Conservation (phyloP, 2,888 invertebrate species). For the Aricia artaxerxes region DNA sequence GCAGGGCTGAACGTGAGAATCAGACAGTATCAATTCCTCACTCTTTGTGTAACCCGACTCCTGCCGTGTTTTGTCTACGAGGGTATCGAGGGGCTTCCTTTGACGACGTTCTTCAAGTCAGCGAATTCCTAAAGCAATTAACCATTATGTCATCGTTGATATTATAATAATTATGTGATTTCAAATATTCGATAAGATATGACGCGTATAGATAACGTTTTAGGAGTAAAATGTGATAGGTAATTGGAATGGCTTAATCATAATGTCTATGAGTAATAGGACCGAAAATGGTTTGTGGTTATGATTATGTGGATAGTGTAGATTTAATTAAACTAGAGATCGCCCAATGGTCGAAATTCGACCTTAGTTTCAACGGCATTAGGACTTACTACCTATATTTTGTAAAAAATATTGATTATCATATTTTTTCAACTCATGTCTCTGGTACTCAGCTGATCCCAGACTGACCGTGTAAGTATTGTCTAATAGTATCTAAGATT, state of each 20-base stretch:
- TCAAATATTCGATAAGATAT: conserved; percentile 20
- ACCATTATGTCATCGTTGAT: conserved; percentile 15
- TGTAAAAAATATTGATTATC: no score
- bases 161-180: conserved; percentile 1
- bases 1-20: conserved; percentile 30
- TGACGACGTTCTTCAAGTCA: conserved; percentile 20
- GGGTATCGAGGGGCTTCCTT: conserved; percentile 19
- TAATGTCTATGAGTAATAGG: not conserved
- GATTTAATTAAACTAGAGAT: no score
- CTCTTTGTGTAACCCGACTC: conserved; percentile 35
- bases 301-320: not conserved
- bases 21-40: conserved; percentile 27
- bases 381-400: no score
- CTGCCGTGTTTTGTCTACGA: conserved; percentile 34
- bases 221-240: not conserved
- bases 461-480: no score
- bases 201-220: not conserved
- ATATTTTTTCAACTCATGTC: no score
- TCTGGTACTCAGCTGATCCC: no score
- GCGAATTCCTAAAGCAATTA: not conserved
- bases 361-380: no score
- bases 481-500: no score
- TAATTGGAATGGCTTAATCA: not conserved
- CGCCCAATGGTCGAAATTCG: no score
- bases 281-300: not conserved